Evolutionary conservation across 2,113 vertebrate species (phyloP), one percentile per base, ranked within the genome.

Genomic region (Oriolus oriolus): DNA sequence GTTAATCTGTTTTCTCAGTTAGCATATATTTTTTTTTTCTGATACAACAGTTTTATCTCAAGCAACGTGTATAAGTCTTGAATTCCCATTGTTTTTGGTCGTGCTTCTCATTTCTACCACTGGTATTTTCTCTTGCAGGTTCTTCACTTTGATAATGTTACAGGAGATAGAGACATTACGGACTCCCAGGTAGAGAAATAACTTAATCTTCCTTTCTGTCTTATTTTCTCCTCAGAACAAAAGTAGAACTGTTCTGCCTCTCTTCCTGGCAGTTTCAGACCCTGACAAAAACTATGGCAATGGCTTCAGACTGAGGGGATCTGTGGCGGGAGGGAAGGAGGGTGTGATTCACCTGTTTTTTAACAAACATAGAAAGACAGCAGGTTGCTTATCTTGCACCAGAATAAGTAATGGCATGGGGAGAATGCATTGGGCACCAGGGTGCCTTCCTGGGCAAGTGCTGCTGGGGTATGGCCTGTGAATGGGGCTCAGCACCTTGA

Each of bases 181-280:
- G 90, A 94, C 22, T 84, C 60, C 5, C 69, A 96, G 96, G 96
- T 96, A 95, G 18, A 69, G 37, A 93, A 91, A 70, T 44, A 60
- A 77, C 10, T 70, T 37, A 24, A n/a, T 75, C 23, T 90, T 49
- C 23, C 16, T 75, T 78, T 84, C 42, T 59, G 21, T 53, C 31
- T 65, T 49, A 49, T 50, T 89, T 87, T 78, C 56, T 89, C 8
- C 35, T 42, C 33, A 35, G 22, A 80, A 77, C 7, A 47, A 74
- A 84, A 49, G 28, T 33, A 83, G 30, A 86, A 79, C 5, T 54
- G 11, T 66, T 79, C 47, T 79, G 28, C 17, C 56, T 45, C 17
- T 71, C 22, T 17, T 78, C 9, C 42, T 28, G 23, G 23, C 12
- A 71, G 44, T 75, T 93, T 70, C 39, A 78, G 69, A 63, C 17